Base-by-base conservation (phyloP, 2,888 invertebrate species). In the Microplitis deprimator region DNA sequence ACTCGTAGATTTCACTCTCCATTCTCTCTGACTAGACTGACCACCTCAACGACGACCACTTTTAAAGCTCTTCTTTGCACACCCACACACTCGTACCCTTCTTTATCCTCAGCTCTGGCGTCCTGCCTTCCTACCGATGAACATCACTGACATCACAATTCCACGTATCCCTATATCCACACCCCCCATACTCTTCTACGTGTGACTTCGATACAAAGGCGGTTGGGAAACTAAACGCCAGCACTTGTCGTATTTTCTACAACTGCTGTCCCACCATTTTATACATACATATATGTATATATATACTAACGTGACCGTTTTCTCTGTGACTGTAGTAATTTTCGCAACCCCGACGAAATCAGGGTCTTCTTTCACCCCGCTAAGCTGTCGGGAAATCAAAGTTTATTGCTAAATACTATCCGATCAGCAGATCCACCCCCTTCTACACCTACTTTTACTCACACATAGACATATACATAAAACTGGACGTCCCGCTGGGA, bases 341-440 rank as follows among this genome's bases (percentile, higher is more conserved):
- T 89, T 89, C 89, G 87, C 89, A 86, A 87, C 86, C 86, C 85
- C 86, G 86, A 86, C 87, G 86, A 88, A 89, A 89, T 89, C 89
- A 89, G 85, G 85, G 88, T 82, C 87, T 89, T 88, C 88, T 89
- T 89, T 87, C 86, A 79, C 71, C 79, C 77, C 62, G 75, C 75
- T 72, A 73, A 70, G 67, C 65, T 71, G 82, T 83, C 85, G 85
- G 87, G 87, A 85, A 89, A 88, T 87, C 88, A 87, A 87, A 89
- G 88, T 89, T 89, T 89, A 90, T 89, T 89, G 89, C 89, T 89
- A 89, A 89, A 90, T 90, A 90, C 89, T 82, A 87, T 85, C 83
- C 87, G 88, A 89, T 89, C 89, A 90, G 89, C 89, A 88, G 83
- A 89, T 87, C 85, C 71, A 64, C 82, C 81, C 50, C 50, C 50